Evolutionary conservation across 2,797 vertebrate genomes (phyloP).

Genomic region (Pantherophis alleghaniensis): DNA sequence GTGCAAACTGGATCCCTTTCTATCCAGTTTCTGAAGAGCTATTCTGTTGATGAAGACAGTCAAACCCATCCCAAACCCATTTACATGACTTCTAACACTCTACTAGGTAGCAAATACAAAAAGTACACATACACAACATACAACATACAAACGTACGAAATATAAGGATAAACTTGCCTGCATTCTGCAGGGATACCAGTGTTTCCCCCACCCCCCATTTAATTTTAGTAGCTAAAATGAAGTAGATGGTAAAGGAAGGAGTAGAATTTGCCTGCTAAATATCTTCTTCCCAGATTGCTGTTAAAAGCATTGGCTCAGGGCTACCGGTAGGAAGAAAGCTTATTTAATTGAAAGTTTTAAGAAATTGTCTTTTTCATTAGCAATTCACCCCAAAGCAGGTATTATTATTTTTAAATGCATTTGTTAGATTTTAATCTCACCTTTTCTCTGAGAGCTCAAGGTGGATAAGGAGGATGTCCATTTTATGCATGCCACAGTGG

Average conservation of each 20-base stretch:
- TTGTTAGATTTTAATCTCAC: neutral
- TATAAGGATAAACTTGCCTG: neutral
- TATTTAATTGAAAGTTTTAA: neutral
- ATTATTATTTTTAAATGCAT: neutral
- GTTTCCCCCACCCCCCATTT: neutral
- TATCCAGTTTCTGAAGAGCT: neutral
- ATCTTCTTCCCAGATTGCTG: neutral
- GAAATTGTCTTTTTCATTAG: neutral
- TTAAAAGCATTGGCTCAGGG: neutral
- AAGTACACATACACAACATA: neutral
- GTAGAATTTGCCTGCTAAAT: neutral
- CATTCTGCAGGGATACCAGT: neutral
- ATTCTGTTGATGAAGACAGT: neutral
- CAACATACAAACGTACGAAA: neutral
- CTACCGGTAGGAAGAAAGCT: neutral
- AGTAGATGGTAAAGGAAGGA: neutral
- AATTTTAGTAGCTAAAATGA: neutral
- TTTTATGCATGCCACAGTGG: neutral
- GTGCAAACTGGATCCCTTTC: neutral
- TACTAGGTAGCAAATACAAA: neutral
- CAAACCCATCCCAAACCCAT: neutral
- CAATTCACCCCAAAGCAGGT: neutral
- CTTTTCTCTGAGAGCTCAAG: neutral
- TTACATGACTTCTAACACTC: neutral
- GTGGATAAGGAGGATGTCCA: neutral